Evolutionary conservation across 2,113 vertebrate genomes (phyloP).

Genomic region (Oplegnathus fasciatus): DNA sequence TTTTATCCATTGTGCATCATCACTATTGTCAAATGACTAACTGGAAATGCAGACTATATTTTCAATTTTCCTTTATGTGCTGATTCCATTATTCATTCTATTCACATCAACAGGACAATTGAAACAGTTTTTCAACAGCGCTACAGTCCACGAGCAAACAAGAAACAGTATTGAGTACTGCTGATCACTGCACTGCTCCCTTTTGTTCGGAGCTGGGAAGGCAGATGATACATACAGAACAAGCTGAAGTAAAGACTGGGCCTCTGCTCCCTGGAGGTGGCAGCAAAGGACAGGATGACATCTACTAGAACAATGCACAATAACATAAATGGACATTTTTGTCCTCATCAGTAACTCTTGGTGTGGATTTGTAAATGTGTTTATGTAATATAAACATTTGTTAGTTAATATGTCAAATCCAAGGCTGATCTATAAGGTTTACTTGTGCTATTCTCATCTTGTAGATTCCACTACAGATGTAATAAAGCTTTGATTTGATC

Average conservation of each 20-base stretch:
- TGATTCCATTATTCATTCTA: not conserved
- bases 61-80: not conserved
- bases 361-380: not conserved
- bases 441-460: not conserved
- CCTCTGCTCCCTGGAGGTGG: constrained; percentile 44
- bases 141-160: not conserved
- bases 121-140: not conserved
- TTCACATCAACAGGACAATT: not conserved
- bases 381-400: not conserved
- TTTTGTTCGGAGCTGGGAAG: not conserved
- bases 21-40: not conserved
- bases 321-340: not conserved
- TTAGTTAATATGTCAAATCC: not conserved
- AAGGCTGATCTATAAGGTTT: not conserved
- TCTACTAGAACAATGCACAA: not conserved
- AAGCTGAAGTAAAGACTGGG: not conserved
- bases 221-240: not conserved
- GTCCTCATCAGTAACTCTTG: not conserved
- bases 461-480: not conserved
- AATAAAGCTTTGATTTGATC: not conserved
- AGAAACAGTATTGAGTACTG: not conserved
- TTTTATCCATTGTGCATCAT: not conserved
- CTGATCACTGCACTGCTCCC: not conserved
- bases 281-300: constrained; percentile 38
- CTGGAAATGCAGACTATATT: not conserved